phyloP scores from a whole-genome alignment of 2,797 vertebrate genomes.

The Emydoidea blandingii region DNA sequence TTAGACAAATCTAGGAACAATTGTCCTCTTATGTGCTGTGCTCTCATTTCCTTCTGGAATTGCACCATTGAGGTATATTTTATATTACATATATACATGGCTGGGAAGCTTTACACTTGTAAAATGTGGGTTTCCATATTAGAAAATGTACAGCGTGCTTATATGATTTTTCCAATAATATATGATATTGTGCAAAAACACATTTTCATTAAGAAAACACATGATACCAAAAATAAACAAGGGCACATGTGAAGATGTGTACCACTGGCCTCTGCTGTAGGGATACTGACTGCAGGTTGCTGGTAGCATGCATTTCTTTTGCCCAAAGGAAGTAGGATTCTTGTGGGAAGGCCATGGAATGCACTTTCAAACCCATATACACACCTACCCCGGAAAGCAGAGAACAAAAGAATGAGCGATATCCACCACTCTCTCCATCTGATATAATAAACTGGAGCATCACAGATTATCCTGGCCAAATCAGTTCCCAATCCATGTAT shows the following conservation, averaged over 20 bases:
- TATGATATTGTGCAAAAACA: not conserved
- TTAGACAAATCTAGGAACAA: not conserved
- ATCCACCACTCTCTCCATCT: not conserved
- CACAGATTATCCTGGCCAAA: not conserved
- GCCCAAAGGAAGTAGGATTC: not conserved
- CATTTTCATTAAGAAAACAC: slow-evolving; percentile 14
- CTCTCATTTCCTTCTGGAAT: slow-evolving; percentile 4
- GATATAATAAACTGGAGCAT: not conserved
- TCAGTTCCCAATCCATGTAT: not conserved
- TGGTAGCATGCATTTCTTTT: rapidly evolving
- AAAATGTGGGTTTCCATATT: slow-evolving; percentile 45
- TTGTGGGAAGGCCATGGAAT: not conserved
- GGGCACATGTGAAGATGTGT: not conserved
- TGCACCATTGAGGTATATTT: slow-evolving; percentile 1
- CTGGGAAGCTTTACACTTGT: slow-evolving; percentile 31
- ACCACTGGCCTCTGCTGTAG: not conserved
- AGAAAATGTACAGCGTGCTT: slow-evolving; percentile 43
- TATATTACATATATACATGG: slow-evolving; percentile 17
- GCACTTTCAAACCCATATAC: not conserved
- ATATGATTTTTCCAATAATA: slow-evolving; percentile 35
- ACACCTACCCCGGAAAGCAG: not conserved
- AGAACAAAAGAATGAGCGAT: not conserved
- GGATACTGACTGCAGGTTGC: not conserved
- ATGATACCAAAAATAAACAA: not conserved
- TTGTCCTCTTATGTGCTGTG: not conserved